phyloP scores from a whole-genome alignment of 2,113 vertebrate genomes.

The Nipponia nippon region DNA sequence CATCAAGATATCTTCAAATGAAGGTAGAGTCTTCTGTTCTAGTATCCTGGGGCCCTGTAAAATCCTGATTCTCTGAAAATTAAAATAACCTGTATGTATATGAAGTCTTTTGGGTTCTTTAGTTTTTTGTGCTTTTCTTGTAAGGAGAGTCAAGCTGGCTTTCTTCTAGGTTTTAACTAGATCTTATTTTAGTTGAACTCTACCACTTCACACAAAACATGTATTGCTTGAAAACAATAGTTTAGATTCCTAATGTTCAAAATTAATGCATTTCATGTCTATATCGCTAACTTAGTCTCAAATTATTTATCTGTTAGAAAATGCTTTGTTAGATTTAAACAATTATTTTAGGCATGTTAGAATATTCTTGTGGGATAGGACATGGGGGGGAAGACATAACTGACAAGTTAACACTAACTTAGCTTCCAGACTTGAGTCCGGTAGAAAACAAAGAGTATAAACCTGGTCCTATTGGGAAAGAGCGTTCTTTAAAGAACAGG shows the following conservation, averaged over 20 bases:
- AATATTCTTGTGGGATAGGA: not conserved
- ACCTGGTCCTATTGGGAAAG: slow-evolving; percentile 96
- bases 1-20: not conserved
- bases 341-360: not conserved
- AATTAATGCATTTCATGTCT: not conserved
- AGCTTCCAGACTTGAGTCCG: slow-evolving; percentile 92
- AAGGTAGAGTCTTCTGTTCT: not conserved
- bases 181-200: not conserved
- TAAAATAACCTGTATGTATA: not conserved
- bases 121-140: not conserved
- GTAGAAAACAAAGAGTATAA: slow-evolving; percentile 96
- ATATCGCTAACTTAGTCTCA: not conserved
- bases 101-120: not conserved
- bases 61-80: not conserved
- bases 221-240: not conserved
- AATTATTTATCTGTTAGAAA: not conserved
- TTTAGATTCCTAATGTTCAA: not conserved
- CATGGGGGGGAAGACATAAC: not conserved
- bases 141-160: not conserved
- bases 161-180: not conserved
- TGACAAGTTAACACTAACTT: slow-evolving; percentile 58
- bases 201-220: not conserved
- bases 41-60: not conserved
- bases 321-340: not conserved
- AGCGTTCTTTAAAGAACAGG: slow-evolving; percentile 94